phyloP scores from a whole-genome alignment of 1,140 invertebrate genomes.

The Carposina sasakii region DNA sequence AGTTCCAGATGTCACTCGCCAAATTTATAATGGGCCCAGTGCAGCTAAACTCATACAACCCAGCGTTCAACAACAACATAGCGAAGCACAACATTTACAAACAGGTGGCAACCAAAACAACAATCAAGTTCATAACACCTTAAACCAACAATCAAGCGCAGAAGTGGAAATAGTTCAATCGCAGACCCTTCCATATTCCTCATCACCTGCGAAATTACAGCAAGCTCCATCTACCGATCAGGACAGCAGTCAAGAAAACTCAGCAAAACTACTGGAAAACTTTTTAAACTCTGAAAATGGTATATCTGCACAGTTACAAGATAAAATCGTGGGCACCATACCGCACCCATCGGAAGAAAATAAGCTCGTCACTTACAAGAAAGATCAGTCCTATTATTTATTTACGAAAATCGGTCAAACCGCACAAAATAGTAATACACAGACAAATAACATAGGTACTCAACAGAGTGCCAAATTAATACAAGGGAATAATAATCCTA shows the following conservation, averaged over 20 bases:
- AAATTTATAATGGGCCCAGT: constrained; percentile 48
- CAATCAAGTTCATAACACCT: constrained; percentile 18
- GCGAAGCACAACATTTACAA: neutral
- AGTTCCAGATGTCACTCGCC: constrained; percentile 52
- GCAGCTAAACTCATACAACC: constrained; percentile 16
- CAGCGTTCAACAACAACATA: constrained; percentile 13
- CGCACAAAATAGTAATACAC: constrained; percentile 12
- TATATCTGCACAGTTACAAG: constrained; percentile 54
- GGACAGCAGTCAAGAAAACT: constrained; percentile 26
- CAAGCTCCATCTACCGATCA: constrained; percentile 24
- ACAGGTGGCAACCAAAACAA: constrained; percentile 6
- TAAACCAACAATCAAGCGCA: constrained; percentile 18
- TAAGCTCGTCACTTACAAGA: constrained; percentile 55
- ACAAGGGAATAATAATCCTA: constrained; percentile 22
- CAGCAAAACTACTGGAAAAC: constrained; percentile 16
- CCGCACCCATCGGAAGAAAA: constrained; percentile 51
- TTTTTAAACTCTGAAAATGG: constrained; percentile 37
- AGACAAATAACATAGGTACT: constrained; percentile 15
- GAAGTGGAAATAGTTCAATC: constrained; percentile 44
- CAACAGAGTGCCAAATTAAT: constrained; percentile 27
- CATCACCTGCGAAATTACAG: constrained; percentile 27
- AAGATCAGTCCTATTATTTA: constrained; percentile 56
- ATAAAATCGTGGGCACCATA: constrained; percentile 53
- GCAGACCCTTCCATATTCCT: constrained; percentile 24
- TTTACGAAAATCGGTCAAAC: constrained; percentile 40